Evolutionary conservation across 2,113 vertebrate species (phyloP), one percentile per base, ranked within the genome.

Genomic region (Tupaia chinensis): DNA sequence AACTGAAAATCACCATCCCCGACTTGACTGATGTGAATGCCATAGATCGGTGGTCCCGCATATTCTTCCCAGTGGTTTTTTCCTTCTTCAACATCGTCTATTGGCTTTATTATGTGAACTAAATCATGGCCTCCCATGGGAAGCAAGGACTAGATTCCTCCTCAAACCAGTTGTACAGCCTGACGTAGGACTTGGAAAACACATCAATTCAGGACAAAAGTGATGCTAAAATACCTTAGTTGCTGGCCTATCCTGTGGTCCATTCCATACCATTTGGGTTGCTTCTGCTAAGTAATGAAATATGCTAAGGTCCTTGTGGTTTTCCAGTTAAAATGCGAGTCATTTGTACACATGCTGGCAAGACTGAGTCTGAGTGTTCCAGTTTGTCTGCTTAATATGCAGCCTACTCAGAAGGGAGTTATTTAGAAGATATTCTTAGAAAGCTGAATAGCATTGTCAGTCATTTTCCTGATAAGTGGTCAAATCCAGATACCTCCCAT

Each of bases 41-140:
- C 98, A 99, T 99, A 91, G 99, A 99, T 98, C 99, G 99, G 97
- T 99, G 99, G 99, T 99, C 99, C 0, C 99, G 99, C 98, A 99
- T 99, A 94, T 99, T 99, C 98, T 99, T 99, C 98, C 99, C 99
- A 5, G 99, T 99, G 12, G 99, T 99, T 97, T 99, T 99, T 97
- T 99, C 99, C 97, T 99, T 99, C 98, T 99, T 99, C 98, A 99
- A 99, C 97, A 99, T 99, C 69, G 97, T 99, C 98, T 99, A 99
- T 96, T 99, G 99, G 99, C 99, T 99, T 98, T 99, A 99, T 97
- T 99, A 99, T 95, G 98, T 99, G 98, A 99, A 99, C 98, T 99
- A 99, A 99, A 98, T 97, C 92, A 92, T 97, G 96, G 97, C 96
- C 97, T 98, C 97, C 96, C 96, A 4, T 68, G 66, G 97, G 97